Evolutionary conservation across 2,797 vertebrate genomes (phyloP).

Genomic region (Antrozous pallidus): DNA sequence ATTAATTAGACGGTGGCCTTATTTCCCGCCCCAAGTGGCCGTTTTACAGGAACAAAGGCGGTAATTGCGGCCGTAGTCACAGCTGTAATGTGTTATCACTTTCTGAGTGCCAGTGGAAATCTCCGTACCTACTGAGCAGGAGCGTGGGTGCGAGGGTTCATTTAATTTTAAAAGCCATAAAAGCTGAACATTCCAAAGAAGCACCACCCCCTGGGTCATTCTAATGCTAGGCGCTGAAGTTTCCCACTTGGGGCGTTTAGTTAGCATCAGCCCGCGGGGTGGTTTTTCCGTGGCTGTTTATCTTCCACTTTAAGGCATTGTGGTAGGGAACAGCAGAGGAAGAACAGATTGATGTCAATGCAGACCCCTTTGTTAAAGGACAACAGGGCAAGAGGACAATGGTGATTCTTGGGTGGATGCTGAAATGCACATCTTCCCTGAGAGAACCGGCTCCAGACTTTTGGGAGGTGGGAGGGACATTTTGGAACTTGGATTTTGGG

Average conservation of each 20-base stretch:
- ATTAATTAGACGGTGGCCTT: conserved; percentile 29
- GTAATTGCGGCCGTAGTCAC: not conserved
- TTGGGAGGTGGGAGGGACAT: not conserved
- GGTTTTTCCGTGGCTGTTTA: conserved; percentile 12
- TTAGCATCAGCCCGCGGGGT: not conserved
- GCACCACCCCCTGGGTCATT: not conserved
- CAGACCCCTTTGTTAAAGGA: not conserved
- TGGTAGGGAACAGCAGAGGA: not conserved
- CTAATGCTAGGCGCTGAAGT: not conserved
- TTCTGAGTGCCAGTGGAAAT: conserved; percentile 23
- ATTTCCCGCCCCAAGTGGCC: not conserved
- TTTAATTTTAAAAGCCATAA: conserved; percentile 37
- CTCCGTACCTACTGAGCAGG: not conserved
- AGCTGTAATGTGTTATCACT: not conserved
- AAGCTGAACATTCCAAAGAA: conserved; percentile 26
- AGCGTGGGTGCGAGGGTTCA: not conserved
- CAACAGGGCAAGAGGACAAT: not conserved
- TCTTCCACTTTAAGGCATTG: not conserved
- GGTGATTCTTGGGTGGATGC: not conserved
- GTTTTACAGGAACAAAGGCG: conserved; percentile 38
- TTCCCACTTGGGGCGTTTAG: not conserved
- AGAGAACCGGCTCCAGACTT: not conserved
- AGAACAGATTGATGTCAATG: not conserved
- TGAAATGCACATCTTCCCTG: not conserved
- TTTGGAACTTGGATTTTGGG: not conserved